Base-by-base conservation (phyloP, 2,113 vertebrate species). In the Nanger granti region DNA sequence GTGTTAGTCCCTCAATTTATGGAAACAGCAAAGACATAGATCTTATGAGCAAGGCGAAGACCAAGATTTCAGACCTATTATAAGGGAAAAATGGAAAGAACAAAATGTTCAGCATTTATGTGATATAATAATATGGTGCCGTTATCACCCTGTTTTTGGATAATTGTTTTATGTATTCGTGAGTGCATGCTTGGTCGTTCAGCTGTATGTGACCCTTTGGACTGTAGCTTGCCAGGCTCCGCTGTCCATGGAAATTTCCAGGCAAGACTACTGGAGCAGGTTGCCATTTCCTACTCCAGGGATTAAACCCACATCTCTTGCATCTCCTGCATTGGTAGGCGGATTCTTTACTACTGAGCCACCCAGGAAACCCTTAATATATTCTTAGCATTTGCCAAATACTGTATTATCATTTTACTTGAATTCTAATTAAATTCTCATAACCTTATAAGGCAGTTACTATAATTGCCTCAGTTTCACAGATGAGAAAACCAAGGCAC, bases 1-100 rank as follows among this genome's bases (percentile, higher is more conserved):
- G 10, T 82, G 7, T 97, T 96, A 95, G 26, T 57, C 24, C 44
- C 29, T 83, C 47, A 83, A 91, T 97, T 95, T 83, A 95, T 76
- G n/a, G 62, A 91, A 97, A 96, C 37, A 94, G 20, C 62, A 44
- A 92, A 96, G 60, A 92, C 26, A 26, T 49, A 87, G 87, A 85
- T n/a, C 29, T 96, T 96, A 90, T 93, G 49, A 94, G 24, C 41
- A 93, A 90, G 18, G 62, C 2, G 4, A 15, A 95, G 88, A 89
- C 44, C 59, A 69, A 91, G n/a, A 57, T 69, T 95, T 96, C 52
- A 90, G 54, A 44, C 94, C 83, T 82, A 54, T 29, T 86, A 9
- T 49, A 59, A 1, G 82, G 49, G 34, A 41, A 95, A 54, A 73
- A 66, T 88, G 8, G 54, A 13, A 94, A 93, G 69, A 88, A 91